These are phyloP conservation scores for Pandion haliaetus DNA, from an alignment of 2,113 vertebrate species.

Conservation along the genomic window DNA sequence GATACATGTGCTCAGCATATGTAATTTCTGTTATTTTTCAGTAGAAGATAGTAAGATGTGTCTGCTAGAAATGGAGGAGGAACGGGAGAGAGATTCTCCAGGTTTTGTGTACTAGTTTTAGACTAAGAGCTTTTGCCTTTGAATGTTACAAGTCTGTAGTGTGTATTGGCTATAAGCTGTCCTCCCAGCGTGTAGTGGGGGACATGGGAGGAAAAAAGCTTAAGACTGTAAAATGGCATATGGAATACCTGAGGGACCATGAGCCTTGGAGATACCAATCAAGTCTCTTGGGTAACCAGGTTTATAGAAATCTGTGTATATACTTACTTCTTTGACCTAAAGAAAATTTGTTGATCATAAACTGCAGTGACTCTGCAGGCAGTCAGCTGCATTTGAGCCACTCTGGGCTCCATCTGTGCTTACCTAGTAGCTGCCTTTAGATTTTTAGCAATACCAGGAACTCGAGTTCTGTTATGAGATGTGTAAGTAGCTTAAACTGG, in stretches of 20 bases:
- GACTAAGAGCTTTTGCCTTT: neutral
- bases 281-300: neutral
- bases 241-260: neutral
- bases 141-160: neutral
- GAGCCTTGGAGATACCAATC: neutral
- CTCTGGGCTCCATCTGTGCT: neutral
- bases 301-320: neutral
- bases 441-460: neutral
- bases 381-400: neutral
- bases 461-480: neutral
- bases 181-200: neutral
- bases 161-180: neutral
- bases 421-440: neutral
- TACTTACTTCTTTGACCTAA: neutral
- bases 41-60: neutral
- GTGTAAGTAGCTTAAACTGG: neutral
- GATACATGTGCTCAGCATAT: neutral
- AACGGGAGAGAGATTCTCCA: neutral
- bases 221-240: neutral
- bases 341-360: neutral
- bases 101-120: neutral
- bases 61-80: neutral
- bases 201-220: neutral
- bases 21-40: neutral
- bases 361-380: neutral